A percentile compares a stretch with the other conserved stretches of the same genome.
phyloP scores from a whole-genome alignment of 2,797 vertebrate genomes.

The Anableps anableps region DNA sequence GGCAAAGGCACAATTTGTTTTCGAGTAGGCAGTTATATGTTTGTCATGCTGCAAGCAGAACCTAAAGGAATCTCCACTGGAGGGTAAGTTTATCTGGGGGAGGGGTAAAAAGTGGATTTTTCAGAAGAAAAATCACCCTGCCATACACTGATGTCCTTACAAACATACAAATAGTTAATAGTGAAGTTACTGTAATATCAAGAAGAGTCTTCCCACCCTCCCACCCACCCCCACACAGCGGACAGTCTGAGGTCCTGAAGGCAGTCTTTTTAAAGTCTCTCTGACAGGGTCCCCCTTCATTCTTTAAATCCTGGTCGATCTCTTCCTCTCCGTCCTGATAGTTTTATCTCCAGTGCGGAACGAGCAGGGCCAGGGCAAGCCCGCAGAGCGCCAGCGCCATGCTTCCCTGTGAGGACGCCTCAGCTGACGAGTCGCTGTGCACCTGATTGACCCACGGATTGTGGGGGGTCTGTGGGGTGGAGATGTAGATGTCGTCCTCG shows the following conservation, averaged over 20 bases:
- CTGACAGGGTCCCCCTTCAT: conserved; percentile 75
- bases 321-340: conserved; percentile 41
- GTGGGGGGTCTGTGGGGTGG: conserved; percentile 65
- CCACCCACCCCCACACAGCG: conserved; percentile 49
- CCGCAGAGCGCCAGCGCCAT: conserved; percentile 69
- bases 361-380: conserved; percentile 72
- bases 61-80: conserved; percentile 46
- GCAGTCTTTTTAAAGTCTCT: conserved; percentile 78
- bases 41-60: conserved; percentile 57
- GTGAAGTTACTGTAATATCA: conserved; percentile 83
- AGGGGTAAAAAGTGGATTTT: conserved; percentile 28
- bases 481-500: conserved; percentile 89
- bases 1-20: conserved; percentile 59
- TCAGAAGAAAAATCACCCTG: conserved; percentile 57
- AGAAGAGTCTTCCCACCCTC: conserved; percentile 69
- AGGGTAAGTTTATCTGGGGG: conserved; percentile 37
- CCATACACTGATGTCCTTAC: conserved; percentile 78
- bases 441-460: conserved; percentile 27
- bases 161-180: conserved; percentile 80
- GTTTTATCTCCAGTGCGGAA: conserved; percentile 79
- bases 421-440: fast-evolving
- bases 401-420: conserved; percentile 47
- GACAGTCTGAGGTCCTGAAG: conserved; percentile 80
- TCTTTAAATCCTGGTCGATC: conserved; percentile 56
- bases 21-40: conserved; percentile 62